Conservation (phyloP, 37 sponge, comb jelly and placozoan species). For the Chondrosia reniformis region DNA sequence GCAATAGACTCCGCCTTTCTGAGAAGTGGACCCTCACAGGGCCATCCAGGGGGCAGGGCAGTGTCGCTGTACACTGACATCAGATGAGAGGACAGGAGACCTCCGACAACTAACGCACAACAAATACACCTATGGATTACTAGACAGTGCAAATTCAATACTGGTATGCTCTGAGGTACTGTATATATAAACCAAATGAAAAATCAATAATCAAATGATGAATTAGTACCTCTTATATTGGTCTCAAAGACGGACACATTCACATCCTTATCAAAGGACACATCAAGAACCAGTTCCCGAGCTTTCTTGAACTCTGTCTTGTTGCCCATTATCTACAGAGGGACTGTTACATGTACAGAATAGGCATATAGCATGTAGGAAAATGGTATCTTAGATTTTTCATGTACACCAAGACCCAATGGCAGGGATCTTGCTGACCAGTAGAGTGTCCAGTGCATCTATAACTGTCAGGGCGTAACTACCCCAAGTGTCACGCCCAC, state of each 20-base stretch:
- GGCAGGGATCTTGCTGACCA: constrained; percentile 21
- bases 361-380: background rate
- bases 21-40: constrained; percentile 74
- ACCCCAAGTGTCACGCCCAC: constrained; percentile 68
- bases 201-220: no score
- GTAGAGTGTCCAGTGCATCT: constrained; percentile 62
- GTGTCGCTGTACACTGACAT: constrained; percentile 36
- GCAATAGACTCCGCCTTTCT: constrained; percentile 68
- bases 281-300: constrained; percentile 18
- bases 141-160: background rate
- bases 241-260: constrained; percentile 79
- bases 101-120: constrained; percentile 53
- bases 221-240: constrained; percentile 58
- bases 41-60: constrained; percentile 59
- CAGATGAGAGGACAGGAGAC: constrained; percentile 67
- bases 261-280: constrained; percentile 37
- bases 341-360: no score
- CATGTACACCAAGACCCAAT: background rate
- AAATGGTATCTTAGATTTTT: background rate
- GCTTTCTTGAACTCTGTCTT: constrained; percentile 36
- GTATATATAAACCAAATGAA: no score
- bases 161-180: background rate
- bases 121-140: no score
- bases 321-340: constrained; percentile 55
- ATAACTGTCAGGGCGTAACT: constrained; percentile 74